Percentiles rank a stretch among this genome's conserved stretches.
Conservation (phyloP, 1,140 invertebrate species). For the fruit fly (Drosophila melanogaster) region Release_6_plus_ISO1_MT NT_033777.3:11042501-11043000, state of each 20-base stretch:
- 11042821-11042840: constrained; percentile 72
- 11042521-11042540: background rate
- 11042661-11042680: too few species aligned
- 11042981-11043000: constrained; percentile 12
- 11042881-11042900: constrained; percentile 78
- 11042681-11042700: background rate
- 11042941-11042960: constrained; percentile 25
- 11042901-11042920: constrained; percentile 48
- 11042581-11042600: too few species aligned
- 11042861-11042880: constrained; percentile 77
- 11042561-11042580: background rate
- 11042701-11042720: constrained; percentile 4
- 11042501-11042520: constrained; percentile 22
- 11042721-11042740: constrained; percentile 1
- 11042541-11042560: background rate
- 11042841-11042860: constrained; percentile 46
- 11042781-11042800: constrained; percentile 69
- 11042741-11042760: constrained; percentile 71
- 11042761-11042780: constrained; percentile 53
- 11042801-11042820: constrained; percentile 80
- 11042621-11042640: too few species aligned
- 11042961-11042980: constrained; percentile 27
- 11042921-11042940: constrained; percentile 2
- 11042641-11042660: too few species aligned
- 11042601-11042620: too few species aligned